Conservation (phyloP, 2,113 vertebrate species). For the Rhinogobius similis region DNA sequence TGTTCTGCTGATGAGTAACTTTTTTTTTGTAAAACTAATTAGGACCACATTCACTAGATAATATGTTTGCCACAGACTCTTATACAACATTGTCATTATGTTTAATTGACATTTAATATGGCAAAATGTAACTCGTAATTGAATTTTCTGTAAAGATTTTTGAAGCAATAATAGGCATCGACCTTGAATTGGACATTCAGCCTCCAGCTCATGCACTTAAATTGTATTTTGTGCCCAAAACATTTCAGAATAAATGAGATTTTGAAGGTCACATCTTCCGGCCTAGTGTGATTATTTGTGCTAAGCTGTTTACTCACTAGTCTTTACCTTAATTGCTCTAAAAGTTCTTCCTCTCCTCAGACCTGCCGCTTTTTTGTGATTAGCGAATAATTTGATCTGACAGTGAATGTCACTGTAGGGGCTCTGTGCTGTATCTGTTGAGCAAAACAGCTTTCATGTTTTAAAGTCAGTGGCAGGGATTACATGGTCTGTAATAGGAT, state of each 20-base stretch:
- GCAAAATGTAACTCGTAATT: background rate
- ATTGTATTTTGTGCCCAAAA: background rate
- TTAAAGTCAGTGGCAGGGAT: conserved; percentile 60
- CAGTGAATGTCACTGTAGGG: conserved; percentile 52
- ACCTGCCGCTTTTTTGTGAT: conserved; percentile 36
- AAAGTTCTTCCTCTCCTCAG: conserved; percentile 16
- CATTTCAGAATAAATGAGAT: conserved; percentile 8
- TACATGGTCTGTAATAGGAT: conserved; percentile 62
- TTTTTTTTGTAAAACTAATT: no score
- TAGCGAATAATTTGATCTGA: conserved; percentile 58
- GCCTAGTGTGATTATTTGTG: background rate
- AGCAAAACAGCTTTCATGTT: conserved; percentile 62
- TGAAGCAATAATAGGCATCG: background rate
- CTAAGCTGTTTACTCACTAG: conserved; percentile 1
- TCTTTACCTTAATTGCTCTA: conserved; percentile 12
- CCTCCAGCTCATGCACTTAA: conserved; percentile 8
- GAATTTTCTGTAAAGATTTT: background rate
- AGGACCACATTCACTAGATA: no score
- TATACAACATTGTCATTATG: background rate
- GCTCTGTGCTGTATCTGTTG: conserved; percentile 32
- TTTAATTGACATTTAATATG: background rate
- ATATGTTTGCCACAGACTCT: background rate
- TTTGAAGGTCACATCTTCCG: background rate
- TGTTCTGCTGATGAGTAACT: no score
- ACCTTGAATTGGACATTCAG: background rate